Conservation (phyloP, 2,797 vertebrate genomes). For the Oreochromis grahami region DNA sequence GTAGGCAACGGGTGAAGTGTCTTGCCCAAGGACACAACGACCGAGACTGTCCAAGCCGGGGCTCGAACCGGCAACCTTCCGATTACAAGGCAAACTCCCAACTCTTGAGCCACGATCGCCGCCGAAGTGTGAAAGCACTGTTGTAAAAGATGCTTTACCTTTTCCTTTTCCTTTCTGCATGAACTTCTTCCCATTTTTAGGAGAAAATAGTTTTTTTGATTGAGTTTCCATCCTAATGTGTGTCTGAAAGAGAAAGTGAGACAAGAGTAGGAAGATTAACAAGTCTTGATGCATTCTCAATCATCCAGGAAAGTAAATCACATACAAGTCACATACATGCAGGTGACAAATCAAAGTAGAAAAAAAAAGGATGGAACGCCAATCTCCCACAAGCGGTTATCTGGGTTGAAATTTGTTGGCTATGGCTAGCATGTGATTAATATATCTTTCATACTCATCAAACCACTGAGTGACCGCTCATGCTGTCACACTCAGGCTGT, state of each 20-base stretch:
- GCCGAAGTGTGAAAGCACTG: neutral
- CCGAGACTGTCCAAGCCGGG: too few species aligned
- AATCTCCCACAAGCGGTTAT: neutral
- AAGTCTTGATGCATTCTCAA: too few species aligned
- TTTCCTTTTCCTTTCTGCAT: constrained; percentile 68
- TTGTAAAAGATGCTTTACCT: constrained; percentile 37
- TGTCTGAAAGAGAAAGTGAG: neutral
- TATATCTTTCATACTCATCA: neutral
- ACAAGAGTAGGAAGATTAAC: neutral
- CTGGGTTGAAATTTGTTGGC: neutral
- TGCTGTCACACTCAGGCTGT: neutral
- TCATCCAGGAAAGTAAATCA: too few species aligned
- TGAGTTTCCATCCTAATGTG: constrained; percentile 70
- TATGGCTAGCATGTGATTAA: neutral
- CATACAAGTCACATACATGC: neutral
- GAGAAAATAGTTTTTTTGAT: constrained; percentile 57
- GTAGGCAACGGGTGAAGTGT: too few species aligned
- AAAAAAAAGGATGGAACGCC: neutral
- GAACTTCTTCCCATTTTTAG: constrained; percentile 63
- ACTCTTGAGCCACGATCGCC: too few species aligned
- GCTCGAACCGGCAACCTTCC: too few species aligned
- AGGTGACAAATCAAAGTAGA: neutral
- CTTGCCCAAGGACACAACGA: too few species aligned
- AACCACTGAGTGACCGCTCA: neutral
- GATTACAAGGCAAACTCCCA: too few species aligned